These are phyloP conservation scores for Pseudobourletiella spinata DNA, from an alignment of 1,140 invertebrate species.

Conservation along the genomic window DNA sequence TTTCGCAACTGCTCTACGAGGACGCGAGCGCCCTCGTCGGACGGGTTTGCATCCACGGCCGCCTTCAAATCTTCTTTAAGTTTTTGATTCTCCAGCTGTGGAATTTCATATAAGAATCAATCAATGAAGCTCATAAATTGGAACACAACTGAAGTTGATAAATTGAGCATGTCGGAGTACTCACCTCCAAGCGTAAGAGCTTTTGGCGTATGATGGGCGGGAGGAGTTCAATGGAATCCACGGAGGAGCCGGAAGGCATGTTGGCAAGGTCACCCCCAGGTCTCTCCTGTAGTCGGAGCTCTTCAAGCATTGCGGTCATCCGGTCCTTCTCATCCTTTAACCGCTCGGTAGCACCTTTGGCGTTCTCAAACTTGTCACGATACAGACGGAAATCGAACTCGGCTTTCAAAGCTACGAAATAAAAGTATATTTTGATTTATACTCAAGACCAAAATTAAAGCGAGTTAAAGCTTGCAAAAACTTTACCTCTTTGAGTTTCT, in stretches of 20 bases:
- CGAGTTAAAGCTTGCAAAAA: not conserved
- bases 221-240: slow-evolving; percentile 32
- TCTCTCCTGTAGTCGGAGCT: slow-evolving; percentile 22
- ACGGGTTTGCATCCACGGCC: slow-evolving; percentile 10
- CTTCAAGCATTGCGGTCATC: slow-evolving; percentile 23
- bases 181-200: slow-evolving; percentile 31
- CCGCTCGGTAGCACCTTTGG: slow-evolving; percentile 19
- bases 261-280: not conserved
- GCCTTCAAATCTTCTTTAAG: slow-evolving; percentile 28
- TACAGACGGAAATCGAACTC: slow-evolving; percentile 18
- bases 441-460: too few relatives aligned
- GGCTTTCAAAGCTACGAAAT: slow-evolving; percentile 25
- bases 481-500: slow-evolving; percentile 31
- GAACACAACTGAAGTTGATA: too few relatives aligned
- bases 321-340: slow-evolving; percentile 31
- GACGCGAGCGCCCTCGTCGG: slow-evolving; percentile 26
- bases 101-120: too few relatives aligned
- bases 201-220: slow-evolving; percentile 27
- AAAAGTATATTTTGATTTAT: too few relatives aligned
- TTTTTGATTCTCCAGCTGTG: slow-evolving; percentile 33
- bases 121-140: too few relatives aligned
- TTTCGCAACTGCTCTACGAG: slow-evolving; percentile 34
- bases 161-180: too few relatives aligned
- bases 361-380: slow-evolving; percentile 29
- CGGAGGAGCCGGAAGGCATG: slow-evolving; percentile 14